Conservation (phyloP, 1,140 invertebrate genomes). For the Theocolax elegans region DNA sequence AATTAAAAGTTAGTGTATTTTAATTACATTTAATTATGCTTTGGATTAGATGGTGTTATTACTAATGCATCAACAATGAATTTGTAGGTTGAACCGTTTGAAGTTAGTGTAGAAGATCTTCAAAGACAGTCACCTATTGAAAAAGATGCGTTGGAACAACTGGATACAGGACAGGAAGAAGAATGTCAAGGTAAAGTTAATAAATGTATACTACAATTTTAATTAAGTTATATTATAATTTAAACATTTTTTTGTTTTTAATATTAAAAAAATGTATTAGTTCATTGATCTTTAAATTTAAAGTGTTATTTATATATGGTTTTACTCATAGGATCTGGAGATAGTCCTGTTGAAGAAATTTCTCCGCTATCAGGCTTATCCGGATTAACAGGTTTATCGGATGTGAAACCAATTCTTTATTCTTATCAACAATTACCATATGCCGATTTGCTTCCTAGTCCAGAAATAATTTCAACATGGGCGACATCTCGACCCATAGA, state of each 20-base stretch:
- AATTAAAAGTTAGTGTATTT: constrained; percentile 58
- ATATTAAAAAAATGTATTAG: constrained; percentile 3
- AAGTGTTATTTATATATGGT: no score
- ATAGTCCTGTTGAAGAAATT: constrained; percentile 58
- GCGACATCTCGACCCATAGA: constrained; percentile 66
- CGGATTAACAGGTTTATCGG: constrained; percentile 54
- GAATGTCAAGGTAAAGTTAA: constrained; percentile 54
- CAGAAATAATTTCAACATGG: constrained; percentile 65
- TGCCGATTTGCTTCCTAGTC: constrained; percentile 65
- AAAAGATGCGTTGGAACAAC: constrained; percentile 51
- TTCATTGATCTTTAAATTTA: background rate
- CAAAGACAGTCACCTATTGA: constrained; percentile 47
- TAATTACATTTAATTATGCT: constrained; percentile 6
- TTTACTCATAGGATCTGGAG: constrained; percentile 55
- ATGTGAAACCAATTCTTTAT: constrained; percentile 56
- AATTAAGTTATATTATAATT: no score
- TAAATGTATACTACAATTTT: background rate
- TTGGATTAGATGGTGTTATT: no score
- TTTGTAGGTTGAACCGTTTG: constrained; percentile 60
- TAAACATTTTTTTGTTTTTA: no score
- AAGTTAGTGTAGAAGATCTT: constrained; percentile 52
- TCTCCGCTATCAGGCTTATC: constrained; percentile 60
- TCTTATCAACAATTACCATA: constrained; percentile 66
- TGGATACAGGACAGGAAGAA: constrained; percentile 53
- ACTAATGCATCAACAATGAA: no score